phyloP scores from a whole-genome alignment of 2,888 invertebrate species.

The Busseola fusca region DNA sequence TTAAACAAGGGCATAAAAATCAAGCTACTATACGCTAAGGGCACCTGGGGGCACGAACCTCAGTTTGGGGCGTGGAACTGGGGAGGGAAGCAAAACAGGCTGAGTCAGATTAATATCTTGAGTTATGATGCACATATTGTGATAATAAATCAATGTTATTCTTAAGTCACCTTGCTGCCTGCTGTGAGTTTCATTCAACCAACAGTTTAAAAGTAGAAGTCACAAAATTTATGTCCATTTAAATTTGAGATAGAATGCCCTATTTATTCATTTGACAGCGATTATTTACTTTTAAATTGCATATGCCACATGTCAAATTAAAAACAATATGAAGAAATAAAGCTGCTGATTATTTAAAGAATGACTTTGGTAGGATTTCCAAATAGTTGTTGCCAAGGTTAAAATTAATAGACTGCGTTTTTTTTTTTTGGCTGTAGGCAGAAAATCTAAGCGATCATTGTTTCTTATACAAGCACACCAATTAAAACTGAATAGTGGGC shows the following conservation, averaged over 20 bases:
- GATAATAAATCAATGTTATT: slow-evolving; percentile 19
- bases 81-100: background rate
- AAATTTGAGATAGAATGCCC: background rate
- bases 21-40: background rate
- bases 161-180: background rate
- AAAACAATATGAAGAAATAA: slow-evolving; percentile 5
- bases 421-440: slow-evolving; percentile 17
- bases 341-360: background rate
- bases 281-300: slow-evolving; percentile 9
- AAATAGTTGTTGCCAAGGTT: slow-evolving; percentile 36
- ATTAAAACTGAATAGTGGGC: slow-evolving; percentile 33
- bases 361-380: slow-evolving; percentile 4
- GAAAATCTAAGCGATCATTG: slow-evolving; percentile 18
- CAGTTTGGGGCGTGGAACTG: background rate
- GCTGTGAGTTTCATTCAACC: slow-evolving; percentile 3
- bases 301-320: slow-evolving; percentile 1
- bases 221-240: slow-evolving; percentile 12
- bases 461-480: slow-evolving; percentile 30
- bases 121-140: background rate
- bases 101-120: background rate
- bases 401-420: slow-evolving; percentile 14
- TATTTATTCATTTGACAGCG: slow-evolving; percentile 11
- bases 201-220: background rate
- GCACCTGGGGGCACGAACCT: background rate
- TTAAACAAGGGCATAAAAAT: background rate